phyloP scores from a whole-genome alignment of 1,140 invertebrate species.

The Samia ricini region DNA sequence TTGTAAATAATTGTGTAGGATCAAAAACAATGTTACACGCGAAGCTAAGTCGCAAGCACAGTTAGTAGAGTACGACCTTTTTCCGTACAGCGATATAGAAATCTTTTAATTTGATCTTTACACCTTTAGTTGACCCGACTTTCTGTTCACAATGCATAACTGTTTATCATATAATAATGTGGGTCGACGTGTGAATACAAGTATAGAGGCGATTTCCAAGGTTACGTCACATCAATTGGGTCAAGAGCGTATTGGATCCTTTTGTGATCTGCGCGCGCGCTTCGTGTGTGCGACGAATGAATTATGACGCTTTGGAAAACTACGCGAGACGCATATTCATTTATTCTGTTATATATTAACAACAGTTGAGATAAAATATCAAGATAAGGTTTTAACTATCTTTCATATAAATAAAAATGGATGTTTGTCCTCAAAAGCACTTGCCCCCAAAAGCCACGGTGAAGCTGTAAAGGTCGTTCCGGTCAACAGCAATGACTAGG shows the following conservation, averaged over 20 bases:
- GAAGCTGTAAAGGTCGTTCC: too few relatives aligned
- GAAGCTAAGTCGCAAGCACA: neutral
- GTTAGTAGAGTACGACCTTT: neutral
- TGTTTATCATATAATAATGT: neutral
- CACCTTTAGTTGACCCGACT: neutral
- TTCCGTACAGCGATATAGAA: neutral
- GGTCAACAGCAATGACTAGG: too few relatives aligned
- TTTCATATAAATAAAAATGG: too few relatives aligned
- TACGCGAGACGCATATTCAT: constrained; percentile 26
- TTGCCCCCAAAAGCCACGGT: neutral
- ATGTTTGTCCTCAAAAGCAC: too few relatives aligned
- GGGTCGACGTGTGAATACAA: constrained; percentile 4
- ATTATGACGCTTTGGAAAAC: constrained; percentile 27
- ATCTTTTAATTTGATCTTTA: neutral
- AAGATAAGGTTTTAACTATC: too few relatives aligned
- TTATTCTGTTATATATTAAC: neutral
- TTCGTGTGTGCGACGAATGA: constrained; percentile 14
- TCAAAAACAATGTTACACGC: too few relatives aligned
- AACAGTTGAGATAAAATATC: too few relatives aligned
- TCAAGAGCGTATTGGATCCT: constrained; percentile 44
- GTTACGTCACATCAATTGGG: constrained; percentile 33
- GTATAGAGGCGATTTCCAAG: constrained; percentile 16
- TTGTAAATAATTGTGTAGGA: too few relatives aligned
- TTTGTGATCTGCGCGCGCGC: constrained; percentile 27
- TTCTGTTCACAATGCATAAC: neutral